Base-by-base conservation (phyloP, 2,888 invertebrate genomes). In the Ptilodon capucinus region DNA sequence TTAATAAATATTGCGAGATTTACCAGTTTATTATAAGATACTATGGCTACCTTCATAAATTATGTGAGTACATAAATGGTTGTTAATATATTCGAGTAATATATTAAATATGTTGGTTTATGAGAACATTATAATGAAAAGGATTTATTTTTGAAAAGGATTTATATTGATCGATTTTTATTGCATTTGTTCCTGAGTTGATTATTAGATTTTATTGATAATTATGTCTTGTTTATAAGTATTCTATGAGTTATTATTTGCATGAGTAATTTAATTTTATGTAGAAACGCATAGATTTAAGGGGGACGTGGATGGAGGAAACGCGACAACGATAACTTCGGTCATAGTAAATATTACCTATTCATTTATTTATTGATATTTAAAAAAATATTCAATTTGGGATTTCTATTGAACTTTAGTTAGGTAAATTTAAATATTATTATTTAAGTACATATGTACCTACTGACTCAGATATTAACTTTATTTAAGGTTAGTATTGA, bases 141-240 rank as follows among this genome's bases (percentile, higher is more conserved):
- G 73, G 75, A 35, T 82, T 79, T 81, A 81, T 84, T 79, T 76
- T 60, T 69, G 57, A 67, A 73, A 73, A 62, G 66, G 64, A 64
- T 71, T n/a, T 74, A 84, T 85, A 84, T 85, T 81, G 82, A 87
- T 86, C 77, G 85, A 89, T 87, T 89, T 81, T 85, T 89, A 89
- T 87, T 91, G 91, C 91, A 91, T 91, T 91, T 90, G 91, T 91
- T 91, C 91, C 91, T 91, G 91, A 90, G 84, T 87, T 90, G 86
- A 87, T 82, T 85, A 79, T 83, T 89, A 89, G 86, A 88, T 88
- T 89, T 88, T 90, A 89, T 88, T 76, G 60, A 76, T 76, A 71
- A 79, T 81, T 81, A 80, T 81, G 80, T 81, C 67, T 83, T 74
- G 76, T 81, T 83, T 86, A 42, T 65, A 85, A 84, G 84, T 75